Percentiles rank a stretch among this genome's conserved stretches.
Evolutionary conservation across 1,140 invertebrate species (phyloP).

Genomic region (Hetaerina americana): DNA sequence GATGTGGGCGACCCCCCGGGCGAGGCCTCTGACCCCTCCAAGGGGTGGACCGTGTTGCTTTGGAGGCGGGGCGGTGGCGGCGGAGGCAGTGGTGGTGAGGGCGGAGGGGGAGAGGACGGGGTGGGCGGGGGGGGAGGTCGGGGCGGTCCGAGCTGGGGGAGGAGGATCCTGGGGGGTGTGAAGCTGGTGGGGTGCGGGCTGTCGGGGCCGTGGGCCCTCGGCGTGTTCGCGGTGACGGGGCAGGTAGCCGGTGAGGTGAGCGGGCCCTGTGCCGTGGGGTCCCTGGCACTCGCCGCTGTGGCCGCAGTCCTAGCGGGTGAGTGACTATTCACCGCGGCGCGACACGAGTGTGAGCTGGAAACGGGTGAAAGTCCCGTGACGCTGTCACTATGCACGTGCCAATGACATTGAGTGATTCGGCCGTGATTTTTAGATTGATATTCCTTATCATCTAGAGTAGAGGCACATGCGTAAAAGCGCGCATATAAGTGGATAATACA

Average conservation of each 20-base stretch:
- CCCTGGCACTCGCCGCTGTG: not conserved
- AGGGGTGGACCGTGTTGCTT: not conserved
- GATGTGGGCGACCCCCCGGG: not conserved
- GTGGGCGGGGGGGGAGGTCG: not conserved
- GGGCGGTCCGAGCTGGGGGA: not conserved
- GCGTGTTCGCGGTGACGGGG: not conserved
- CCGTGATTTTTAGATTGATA: no score
- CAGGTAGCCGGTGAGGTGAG: not conserved
- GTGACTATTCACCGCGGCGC: no score
- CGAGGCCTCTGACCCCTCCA: not conserved
- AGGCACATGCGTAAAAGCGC: no score
- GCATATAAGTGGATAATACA: no score
- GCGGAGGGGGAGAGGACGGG: not conserved
- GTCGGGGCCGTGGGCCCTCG: not conserved
- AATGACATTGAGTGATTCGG: no score
- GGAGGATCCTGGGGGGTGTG: not conserved
- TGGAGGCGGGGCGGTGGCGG: not conserved
- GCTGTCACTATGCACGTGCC: no score
- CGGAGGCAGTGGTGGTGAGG: not conserved
- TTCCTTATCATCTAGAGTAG: no score
- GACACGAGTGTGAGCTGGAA: no score
- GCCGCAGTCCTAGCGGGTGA: slow-evolving; percentile 2
- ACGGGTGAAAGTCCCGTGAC: no score
- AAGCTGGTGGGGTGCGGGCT: slow-evolving; percentile 2
- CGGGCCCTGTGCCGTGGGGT: not conserved